phyloP scores from a whole-genome alignment of 2,113 vertebrate genomes.

The Origma solitaria region DNA sequence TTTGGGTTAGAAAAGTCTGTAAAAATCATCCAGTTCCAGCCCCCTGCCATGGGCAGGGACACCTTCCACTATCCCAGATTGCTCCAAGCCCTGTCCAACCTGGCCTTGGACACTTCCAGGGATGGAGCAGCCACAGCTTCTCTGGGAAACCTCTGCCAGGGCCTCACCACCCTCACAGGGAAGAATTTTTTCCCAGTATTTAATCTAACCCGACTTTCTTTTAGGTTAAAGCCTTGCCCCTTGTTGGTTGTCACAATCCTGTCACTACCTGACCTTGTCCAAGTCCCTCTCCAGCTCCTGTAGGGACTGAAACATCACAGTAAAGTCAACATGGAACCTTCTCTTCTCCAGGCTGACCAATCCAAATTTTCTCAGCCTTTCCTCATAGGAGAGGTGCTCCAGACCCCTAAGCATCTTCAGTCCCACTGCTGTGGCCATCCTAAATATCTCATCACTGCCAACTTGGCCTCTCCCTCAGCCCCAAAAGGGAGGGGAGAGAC shows the following conservation, averaged over 20 bases:
- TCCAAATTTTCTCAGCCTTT: background rate
- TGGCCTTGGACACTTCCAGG: background rate
- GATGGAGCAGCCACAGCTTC: background rate
- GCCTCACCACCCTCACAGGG: accelerated
- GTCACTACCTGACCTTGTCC: background rate
- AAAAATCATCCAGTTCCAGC: background rate
- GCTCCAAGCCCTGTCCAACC: accelerated
- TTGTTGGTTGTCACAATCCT: background rate
- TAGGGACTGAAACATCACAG: background rate
- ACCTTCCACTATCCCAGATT: accelerated
- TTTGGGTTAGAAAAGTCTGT: background rate
- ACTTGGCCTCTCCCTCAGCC: background rate
- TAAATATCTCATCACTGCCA: background rate
- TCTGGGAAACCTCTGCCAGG: background rate
- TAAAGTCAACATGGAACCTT: background rate
- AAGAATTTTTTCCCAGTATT: background rate
- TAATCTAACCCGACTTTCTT: background rate
- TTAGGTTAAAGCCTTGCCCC: background rate
- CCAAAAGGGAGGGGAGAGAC: background rate
- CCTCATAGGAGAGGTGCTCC: background rate
- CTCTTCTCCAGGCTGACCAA: background rate
- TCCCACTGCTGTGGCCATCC: background rate
- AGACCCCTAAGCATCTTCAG: background rate
- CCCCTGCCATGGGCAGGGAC: background rate
- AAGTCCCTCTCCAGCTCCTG: background rate